Percentiles rank a stretch among this genome's conserved stretches.
Conservation (phyloP, 2,797 vertebrate species). For the Tauraco hartlaubi region DNA sequence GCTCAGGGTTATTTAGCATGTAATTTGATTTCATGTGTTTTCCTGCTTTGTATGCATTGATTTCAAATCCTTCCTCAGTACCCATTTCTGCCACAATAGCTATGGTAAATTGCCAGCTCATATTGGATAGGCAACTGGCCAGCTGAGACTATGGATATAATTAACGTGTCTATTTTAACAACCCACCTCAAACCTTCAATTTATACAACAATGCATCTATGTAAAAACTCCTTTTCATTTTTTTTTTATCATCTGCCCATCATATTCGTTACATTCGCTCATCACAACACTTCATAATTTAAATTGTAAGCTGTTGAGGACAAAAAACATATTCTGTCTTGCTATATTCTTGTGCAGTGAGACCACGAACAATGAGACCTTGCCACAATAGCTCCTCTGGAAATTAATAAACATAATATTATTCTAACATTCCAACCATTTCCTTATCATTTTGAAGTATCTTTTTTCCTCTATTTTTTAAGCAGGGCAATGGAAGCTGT, state of each 20-base stretch:
- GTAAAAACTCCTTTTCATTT: not conserved
- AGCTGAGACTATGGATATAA: not conserved
- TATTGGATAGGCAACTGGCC: not conserved
- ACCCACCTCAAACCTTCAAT: not conserved
- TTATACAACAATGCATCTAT: not conserved
- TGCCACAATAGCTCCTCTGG: not conserved
- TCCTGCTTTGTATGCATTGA: conserved; percentile 16
- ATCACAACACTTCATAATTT: not conserved
- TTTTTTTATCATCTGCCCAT: not conserved
- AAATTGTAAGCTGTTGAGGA: not conserved
- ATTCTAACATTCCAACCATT: not conserved
- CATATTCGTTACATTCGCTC: not conserved
- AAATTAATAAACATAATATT: not conserved
- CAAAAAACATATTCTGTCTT: not conserved
- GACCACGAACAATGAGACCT: not conserved
- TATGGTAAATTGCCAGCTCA: not conserved
- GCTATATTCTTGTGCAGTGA: not conserved
- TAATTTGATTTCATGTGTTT: not conserved
- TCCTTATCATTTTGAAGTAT: not conserved
- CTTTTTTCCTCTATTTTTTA: not conserved
- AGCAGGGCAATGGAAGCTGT: not conserved
- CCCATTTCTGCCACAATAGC: not conserved
- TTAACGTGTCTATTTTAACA: not conserved
- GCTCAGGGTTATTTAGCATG: not conserved
- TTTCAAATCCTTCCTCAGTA: not conserved